These are phyloP conservation scores for Geotrypetes seraphini DNA, from an alignment of 2,797 vertebrate species.

Conservation along the genomic window DNA sequence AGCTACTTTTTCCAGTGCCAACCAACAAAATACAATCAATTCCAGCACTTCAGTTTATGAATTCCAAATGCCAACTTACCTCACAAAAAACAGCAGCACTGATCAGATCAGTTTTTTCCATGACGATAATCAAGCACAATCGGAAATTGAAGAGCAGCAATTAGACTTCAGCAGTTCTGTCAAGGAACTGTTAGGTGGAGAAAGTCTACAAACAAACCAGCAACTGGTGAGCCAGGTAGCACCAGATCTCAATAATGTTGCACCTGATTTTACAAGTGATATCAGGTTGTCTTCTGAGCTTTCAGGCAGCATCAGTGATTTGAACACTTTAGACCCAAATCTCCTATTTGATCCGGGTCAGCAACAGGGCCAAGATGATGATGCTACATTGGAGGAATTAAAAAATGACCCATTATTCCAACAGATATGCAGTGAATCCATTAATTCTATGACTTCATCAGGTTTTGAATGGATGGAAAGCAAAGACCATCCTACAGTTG, in stretches of 20 bases:
- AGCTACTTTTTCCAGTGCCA: conserved; percentile 63
- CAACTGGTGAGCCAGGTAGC: conserved; percentile 76
- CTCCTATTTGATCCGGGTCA: conserved; percentile 92
- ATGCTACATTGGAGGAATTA: conserved; percentile 78
- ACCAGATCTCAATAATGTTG: conserved; percentile 61
- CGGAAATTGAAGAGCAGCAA: conserved; percentile 72
- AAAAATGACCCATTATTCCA: conserved; percentile 93
- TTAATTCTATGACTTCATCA: conserved; percentile 68
- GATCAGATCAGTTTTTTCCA: conserved; percentile 74
- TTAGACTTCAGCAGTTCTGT: conserved; percentile 80
- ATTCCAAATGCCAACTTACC: conserved; percentile 81
- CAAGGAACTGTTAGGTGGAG: conserved; percentile 77
- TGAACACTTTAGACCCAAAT: conserved; percentile 88
- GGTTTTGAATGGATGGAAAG: conserved; percentile 97
- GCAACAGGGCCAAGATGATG: conserved; percentile 86
- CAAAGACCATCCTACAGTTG: conserved; percentile 95
- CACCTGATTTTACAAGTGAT: conserved; percentile 76
- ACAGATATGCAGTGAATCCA: conserved; percentile 84
- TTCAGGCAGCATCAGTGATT: conserved; percentile 88
- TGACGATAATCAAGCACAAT: conserved; percentile 75
- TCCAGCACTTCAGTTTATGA: conserved; percentile 76
- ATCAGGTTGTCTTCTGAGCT: conserved; percentile 90
- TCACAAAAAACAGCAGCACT: conserved; percentile 72
- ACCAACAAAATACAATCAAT: conserved; percentile 65
- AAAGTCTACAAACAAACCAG: conserved; percentile 62